These are phyloP conservation scores for Marisa cornuarietis DNA, from an alignment of 1,140 invertebrate species.

Conservation along the genomic window DNA sequence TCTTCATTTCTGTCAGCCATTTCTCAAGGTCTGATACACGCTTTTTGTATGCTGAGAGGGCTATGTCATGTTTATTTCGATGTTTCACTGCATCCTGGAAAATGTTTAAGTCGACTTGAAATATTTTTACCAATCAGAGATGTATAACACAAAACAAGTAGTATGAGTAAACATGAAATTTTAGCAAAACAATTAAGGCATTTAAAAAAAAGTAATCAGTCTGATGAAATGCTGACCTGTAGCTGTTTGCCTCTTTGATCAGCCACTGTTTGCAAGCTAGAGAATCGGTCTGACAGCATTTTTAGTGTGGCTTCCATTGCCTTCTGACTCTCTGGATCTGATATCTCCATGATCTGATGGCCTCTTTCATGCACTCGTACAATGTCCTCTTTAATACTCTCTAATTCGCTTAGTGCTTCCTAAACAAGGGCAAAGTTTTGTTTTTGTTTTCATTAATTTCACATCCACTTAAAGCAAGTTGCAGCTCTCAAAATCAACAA, in stretches of 20 bases:
- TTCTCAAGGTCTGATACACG: constrained; percentile 46
- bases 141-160: not conserved
- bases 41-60: constrained; percentile 46
- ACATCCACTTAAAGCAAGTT: not conserved
- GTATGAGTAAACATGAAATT: not conserved
- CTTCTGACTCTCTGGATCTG: constrained; percentile 52
- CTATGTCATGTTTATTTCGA: constrained; percentile 45
- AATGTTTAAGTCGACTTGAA: not conserved
- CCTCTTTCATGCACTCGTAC: constrained; percentile 43
- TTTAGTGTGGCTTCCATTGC: constrained; percentile 55
- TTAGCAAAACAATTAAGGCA: too few relatives aligned
- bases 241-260: constrained; percentile 51
- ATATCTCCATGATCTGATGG: constrained; percentile 45
- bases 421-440: constrained; percentile 25
- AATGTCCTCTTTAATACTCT: constrained; percentile 50
- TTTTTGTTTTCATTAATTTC: too few relatives aligned
- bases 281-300: constrained; percentile 51
- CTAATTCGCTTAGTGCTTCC: constrained; percentile 47
- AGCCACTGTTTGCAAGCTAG: constrained; percentile 47
- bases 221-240: constrained; percentile 39
- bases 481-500: not conserved
- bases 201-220: not conserved
- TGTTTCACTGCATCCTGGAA: constrained; percentile 48
- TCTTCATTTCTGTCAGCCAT: constrained; percentile 53
- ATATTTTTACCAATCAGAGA: not conserved